A percentile compares a stretch with the other conserved stretches of the same genome.
These are phyloP conservation scores for Zhengitettix transpicula DNA, from an alignment of 2,888 invertebrate species.

Conservation along the genomic window DNA sequence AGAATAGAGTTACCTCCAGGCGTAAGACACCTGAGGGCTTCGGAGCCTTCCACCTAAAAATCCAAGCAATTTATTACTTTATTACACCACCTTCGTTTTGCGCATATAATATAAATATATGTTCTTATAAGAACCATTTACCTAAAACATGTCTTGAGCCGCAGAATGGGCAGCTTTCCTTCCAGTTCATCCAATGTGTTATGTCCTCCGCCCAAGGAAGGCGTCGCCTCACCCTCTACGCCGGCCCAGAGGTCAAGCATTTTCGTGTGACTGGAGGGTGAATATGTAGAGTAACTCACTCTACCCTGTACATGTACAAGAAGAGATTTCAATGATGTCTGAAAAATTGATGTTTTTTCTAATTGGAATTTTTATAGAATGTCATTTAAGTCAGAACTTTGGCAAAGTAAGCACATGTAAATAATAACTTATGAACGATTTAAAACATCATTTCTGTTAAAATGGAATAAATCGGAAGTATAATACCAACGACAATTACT, in stretches of 20 bases:
- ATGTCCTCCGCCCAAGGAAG: constrained; percentile 36
- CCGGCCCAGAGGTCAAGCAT: constrained; percentile 43
- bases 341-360: no score
- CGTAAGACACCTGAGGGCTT: constrained; percentile 42
- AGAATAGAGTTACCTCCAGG: constrained; percentile 42
- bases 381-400: no score
- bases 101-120: neutral
- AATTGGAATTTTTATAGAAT: no score
- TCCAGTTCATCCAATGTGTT: constrained; percentile 46
- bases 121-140: constrained; percentile 17
- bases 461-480: no score
- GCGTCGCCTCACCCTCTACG: constrained; percentile 35
- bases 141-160: constrained; percentile 46
- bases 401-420: no score
- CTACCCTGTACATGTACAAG: constrained; percentile 31
- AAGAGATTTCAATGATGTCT: neutral
- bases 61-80: no score
- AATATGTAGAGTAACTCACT: constrained; percentile 44
- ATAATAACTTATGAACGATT: no score
- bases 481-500: no score
- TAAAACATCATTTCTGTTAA: no score
- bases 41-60: constrained; percentile 39
- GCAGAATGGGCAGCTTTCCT: constrained; percentile 44
- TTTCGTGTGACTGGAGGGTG: constrained; percentile 36
- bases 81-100: no score